phyloP scores from a whole-genome alignment of 2,888 invertebrate species.

The Hartigia nigra region DNA sequence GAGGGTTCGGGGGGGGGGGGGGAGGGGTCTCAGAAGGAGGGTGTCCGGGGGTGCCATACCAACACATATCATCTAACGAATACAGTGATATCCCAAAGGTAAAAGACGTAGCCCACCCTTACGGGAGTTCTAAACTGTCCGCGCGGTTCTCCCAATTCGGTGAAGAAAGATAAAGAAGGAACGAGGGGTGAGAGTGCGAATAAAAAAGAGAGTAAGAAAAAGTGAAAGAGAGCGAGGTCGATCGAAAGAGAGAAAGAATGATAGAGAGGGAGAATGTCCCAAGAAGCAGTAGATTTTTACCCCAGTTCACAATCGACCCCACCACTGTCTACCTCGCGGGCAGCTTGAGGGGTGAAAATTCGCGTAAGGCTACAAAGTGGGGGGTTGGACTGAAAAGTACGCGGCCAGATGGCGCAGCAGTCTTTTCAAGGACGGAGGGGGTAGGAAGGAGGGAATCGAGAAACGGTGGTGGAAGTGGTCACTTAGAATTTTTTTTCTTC shows the following conservation, averaged over 20 bases:
- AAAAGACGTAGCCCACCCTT: constrained; percentile 13
- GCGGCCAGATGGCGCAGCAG: constrained; percentile 4
- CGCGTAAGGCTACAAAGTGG: not conserved
- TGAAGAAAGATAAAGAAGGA: constrained; percentile 24
- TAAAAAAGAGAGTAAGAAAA: not conserved
- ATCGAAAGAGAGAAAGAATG: no score
- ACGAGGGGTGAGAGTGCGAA: not conserved
- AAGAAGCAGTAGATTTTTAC: constrained; percentile 46
- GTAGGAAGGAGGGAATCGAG: constrained; percentile 9
- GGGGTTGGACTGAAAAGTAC: constrained; percentile 18
- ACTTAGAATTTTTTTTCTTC: constrained; percentile 40
- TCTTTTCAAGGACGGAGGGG: constrained; percentile 10
- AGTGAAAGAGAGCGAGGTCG: not conserved
- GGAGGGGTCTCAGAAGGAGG: no score
- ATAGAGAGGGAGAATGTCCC: not conserved
- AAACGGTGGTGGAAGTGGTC: constrained; percentile 41
- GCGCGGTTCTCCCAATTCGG: constrained; percentile 34
- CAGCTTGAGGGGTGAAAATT: constrained; percentile 9
- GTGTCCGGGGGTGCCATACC: not conserved
- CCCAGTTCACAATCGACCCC: constrained; percentile 50
- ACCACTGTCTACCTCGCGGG: not conserved
- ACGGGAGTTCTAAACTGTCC: constrained; percentile 32
- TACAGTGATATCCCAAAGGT: constrained; percentile 5
- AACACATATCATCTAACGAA: not conserved
- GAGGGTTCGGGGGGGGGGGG: no score